Evolutionary conservation across 2,888 invertebrate species (phyloP).

Genomic region (Eupithecia inturbata): DNA sequence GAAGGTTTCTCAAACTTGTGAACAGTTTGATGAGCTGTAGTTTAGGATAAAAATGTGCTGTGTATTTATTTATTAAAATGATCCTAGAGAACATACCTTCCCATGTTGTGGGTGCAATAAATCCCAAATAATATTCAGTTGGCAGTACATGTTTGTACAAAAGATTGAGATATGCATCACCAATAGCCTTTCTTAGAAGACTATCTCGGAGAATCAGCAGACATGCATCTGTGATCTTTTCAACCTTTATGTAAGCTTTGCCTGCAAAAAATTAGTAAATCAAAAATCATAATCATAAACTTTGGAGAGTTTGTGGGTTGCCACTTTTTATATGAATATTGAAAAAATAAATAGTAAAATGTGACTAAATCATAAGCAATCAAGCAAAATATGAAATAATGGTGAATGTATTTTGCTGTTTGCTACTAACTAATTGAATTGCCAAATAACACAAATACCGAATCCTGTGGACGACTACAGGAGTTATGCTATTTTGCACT

Average conservation of each 20-base stretch:
- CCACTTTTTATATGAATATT: neutral
- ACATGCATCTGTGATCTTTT: slow-evolving; percentile 68
- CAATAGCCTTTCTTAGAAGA: slow-evolving; percentile 63
- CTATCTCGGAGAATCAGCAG: slow-evolving; percentile 67
- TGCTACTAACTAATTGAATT: too few species aligned
- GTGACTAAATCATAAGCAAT: too few species aligned
- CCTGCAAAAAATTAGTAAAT: slow-evolving; percentile 48
- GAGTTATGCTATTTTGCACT: too few species aligned
- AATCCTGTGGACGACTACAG: too few species aligned
- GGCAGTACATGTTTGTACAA: slow-evolving; percentile 82
- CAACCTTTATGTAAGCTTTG: slow-evolving; percentile 69
- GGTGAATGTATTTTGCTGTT: neutral
- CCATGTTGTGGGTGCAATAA: slow-evolving; percentile 82
- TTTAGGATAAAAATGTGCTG: neutral
- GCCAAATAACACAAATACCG: too few species aligned
- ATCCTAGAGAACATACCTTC: slow-evolving; percentile 69
- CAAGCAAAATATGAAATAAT: neutral
- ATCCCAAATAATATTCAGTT: slow-evolving; percentile 77
- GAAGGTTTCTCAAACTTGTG: neutral
- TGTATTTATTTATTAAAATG: neutral
- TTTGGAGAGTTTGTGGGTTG: neutral
- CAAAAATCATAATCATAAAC: neutral
- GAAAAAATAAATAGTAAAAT: too few species aligned
- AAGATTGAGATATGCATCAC: slow-evolving; percentile 83
- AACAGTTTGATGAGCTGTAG: neutral